phyloP scores from a whole-genome alignment of 2,797 vertebrate genomes.

The Ctenopoma multispine region DNA sequence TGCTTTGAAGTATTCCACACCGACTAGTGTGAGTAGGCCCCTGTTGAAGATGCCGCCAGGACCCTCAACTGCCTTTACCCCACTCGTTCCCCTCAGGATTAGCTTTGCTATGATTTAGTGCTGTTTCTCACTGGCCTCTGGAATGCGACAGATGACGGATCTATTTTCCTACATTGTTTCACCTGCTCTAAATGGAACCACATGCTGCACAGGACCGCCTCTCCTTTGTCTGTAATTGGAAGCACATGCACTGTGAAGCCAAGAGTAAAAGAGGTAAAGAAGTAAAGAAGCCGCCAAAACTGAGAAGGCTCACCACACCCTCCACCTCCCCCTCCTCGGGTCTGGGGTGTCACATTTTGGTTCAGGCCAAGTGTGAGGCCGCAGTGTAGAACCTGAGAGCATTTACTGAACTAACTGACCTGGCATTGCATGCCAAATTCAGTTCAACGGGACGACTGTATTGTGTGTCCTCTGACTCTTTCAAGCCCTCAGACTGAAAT shows the following conservation, averaged over 20 bases:
- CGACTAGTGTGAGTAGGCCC: conserved; percentile 24
- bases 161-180: conserved; percentile 90
- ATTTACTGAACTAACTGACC: conserved; percentile 61
- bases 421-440: conserved; percentile 66
- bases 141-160: conserved; percentile 86
- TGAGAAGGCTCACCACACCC: conserved; percentile 22
- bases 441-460: conserved; percentile 69
- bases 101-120: conserved; percentile 82
- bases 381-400: conserved; percentile 31
- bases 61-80: conserved; percentile 54
- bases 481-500: conserved; percentile 49
- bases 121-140: conserved; percentile 80
- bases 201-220: conserved; percentile 80
- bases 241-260: conserved; percentile 78
- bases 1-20: conserved; percentile 60
- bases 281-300: conserved; percentile 49
- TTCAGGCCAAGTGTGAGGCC: conserved; percentile 57
- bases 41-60: conserved; percentile 54
- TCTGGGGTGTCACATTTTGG: conserved; percentile 65
- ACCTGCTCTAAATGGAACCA: conserved; percentile 89
- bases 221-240: conserved; percentile 84
- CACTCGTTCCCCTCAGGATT: conserved; percentile 71
- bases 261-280: conserved; percentile 46
- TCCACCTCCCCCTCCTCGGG: neutral
- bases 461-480: conserved; percentile 54